Conservation (phyloP, 2,113 vertebrate genomes). For the Catharus minimus region DNA sequence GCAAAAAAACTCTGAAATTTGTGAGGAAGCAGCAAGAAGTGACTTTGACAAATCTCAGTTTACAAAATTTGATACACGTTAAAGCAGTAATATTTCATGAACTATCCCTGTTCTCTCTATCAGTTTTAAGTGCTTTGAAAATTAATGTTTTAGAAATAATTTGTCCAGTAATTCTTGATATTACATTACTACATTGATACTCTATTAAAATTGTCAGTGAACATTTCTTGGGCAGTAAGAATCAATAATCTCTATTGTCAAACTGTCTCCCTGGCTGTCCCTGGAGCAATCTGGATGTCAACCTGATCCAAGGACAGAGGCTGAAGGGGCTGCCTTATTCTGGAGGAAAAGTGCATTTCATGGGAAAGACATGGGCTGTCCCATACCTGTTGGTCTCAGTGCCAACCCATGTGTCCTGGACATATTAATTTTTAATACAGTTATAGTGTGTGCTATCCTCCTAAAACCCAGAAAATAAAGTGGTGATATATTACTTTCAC, state of each 20-base stretch:
- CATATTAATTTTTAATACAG: background rate
- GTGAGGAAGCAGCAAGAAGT: background rate
- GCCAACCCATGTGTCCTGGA: rapidly evolving
- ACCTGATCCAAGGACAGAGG: background rate
- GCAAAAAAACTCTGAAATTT: background rate
- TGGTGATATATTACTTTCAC: background rate
- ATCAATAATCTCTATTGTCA: background rate
- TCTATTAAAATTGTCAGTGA: background rate
- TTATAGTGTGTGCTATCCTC: background rate
- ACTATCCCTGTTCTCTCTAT: background rate
- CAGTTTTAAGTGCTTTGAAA: background rate
- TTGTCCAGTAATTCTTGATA: background rate
- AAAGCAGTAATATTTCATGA: background rate
- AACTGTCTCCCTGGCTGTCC: background rate
- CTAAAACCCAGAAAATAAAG: background rate
- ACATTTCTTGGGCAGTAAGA: background rate
- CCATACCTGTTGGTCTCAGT: rapidly evolving
- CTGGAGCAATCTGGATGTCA: background rate
- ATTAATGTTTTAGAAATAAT: background rate
- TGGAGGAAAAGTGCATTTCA: background rate
- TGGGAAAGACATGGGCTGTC: background rate
- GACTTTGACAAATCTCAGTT: background rate
- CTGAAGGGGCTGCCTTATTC: background rate
- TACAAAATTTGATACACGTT: background rate
- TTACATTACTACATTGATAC: no score